Conservation (phyloP, 2,888 invertebrate species). For the Lamellibrachia columna region DNA sequence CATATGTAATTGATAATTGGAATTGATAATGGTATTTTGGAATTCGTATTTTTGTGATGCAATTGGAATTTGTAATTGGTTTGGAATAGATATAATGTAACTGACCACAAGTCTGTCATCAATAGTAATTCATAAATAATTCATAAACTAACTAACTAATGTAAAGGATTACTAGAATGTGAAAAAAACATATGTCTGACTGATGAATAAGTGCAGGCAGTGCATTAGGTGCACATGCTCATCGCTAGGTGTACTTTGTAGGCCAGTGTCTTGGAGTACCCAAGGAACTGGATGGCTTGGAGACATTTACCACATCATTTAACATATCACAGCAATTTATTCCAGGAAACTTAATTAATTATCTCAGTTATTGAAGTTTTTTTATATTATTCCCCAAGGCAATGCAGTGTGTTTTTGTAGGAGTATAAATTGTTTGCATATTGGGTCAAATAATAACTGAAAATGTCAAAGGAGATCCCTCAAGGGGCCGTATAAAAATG, state of each 20-base stretch:
- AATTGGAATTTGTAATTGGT: too few species aligned
- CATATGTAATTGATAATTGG: too few species aligned
- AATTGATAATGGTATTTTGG: too few species aligned
- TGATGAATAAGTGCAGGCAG: too few species aligned
- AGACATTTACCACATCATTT: background rate
- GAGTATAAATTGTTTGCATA: background rate
- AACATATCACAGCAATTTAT: background rate
- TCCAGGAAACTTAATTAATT: constrained; percentile 9
- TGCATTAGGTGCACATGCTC: background rate
- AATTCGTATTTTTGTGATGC: too few species aligned
- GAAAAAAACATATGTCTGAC: too few species aligned
- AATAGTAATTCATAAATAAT: too few species aligned
- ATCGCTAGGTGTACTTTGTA: background rate
- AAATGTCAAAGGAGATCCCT: background rate
- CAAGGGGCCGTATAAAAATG: background rate
- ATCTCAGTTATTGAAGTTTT: background rate
- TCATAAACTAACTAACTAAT: too few species aligned
- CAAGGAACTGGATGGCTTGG: background rate
- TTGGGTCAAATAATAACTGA: background rate
- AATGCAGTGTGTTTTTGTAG: background rate
- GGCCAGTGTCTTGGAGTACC: background rate
- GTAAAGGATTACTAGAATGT: too few species aligned
- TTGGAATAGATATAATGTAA: too few species aligned
- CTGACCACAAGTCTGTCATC: too few species aligned
- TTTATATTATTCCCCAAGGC: background rate